Evolutionary conservation across 2,888 invertebrate genomes (phyloP).

Genomic region (Scaptodrosophila latifasciaeformis): DNA sequence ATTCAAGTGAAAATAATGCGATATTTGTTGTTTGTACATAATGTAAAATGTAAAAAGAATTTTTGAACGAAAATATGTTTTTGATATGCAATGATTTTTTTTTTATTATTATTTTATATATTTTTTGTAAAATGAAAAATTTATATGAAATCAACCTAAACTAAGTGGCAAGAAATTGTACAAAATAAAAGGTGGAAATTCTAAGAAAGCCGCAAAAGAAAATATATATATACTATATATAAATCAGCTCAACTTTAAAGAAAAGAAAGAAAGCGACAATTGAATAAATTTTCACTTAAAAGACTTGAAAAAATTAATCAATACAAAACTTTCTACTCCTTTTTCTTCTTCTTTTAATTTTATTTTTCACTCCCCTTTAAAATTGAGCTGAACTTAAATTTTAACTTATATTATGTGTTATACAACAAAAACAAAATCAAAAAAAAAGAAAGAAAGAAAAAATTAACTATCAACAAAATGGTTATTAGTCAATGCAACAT

Average conservation of each 20-base stretch:
- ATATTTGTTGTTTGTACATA: constrained; percentile 20
- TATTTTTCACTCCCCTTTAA: not conserved
- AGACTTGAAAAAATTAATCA: no score
- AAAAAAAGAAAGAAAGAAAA: no score
- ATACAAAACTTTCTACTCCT: not conserved
- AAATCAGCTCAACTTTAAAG: not conserved
- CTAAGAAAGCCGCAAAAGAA: no score
- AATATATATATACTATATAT: no score
- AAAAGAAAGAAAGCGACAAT: not conserved
- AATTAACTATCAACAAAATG: constrained; percentile 7
- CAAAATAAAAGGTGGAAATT: constrained; percentile 16
- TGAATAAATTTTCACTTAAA: no score
- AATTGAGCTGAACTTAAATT: not conserved
- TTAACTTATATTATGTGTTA: not conserved
- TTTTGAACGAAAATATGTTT: constrained; percentile 26
- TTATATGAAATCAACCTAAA: constrained; percentile 17
- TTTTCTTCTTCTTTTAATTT: not conserved
- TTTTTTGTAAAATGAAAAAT: no score
- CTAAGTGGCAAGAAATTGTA: constrained; percentile 17
- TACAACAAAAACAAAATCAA: not conserved
- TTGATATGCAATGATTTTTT: constrained; percentile 33
- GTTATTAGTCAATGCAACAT: constrained; percentile 55
- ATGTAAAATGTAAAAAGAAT: constrained; percentile 22
- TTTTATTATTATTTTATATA: no score
- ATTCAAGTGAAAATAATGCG: no score